Evolutionary conservation across 2,888 invertebrate species (phyloP), one percentile per base, ranked within the genome.

Genomic region (Strigamia maritima): DNA sequence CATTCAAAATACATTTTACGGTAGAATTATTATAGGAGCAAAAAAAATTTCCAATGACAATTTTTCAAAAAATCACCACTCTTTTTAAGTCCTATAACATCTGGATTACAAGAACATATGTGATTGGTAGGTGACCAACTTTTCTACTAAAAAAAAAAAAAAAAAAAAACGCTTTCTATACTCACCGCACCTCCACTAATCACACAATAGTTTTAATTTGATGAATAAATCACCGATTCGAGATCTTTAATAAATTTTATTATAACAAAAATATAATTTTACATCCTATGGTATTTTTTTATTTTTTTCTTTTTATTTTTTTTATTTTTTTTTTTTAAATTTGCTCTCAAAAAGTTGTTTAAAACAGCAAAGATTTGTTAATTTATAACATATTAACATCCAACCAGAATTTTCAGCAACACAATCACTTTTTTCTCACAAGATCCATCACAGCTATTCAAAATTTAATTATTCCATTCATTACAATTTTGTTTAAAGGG

Each of bases 181-280:
- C 26, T 16, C 16, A 3, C 6, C 14, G 49, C n/a, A 16, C 49
- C 19, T n/a, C 24, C 10, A 26, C 65, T 26, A 14, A 22, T 19
- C 19, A 19, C 60, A 60, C 60, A 2, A 19, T 65, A 49, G 19
- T 16, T 24, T 65, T 60, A 28, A 26, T 65, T 26, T 65, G 2
- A 65, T 28, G 65, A 65, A 65, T 65, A 14, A 65, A 65, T 65
- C 26, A 8, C 26, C 6, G 65, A 65, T 26, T 65, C 26, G 65
- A 65, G 65, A 65, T 65, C 65, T 65, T 65, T 65, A 65, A 65
- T 65, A 65, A 65, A 65, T 65, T 65, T 65, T 65, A 65, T 65
- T 65, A 65, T 65, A 65, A 65, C 65, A 65, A 65, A 65, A 65
- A 65, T 65, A 65, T 65, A 65, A 65, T 65, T 65, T 65, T 65